Conservation (phyloP, 37 sponge, comb jelly and placozoan genomes). For the Hexactinellida sp. region DNA sequence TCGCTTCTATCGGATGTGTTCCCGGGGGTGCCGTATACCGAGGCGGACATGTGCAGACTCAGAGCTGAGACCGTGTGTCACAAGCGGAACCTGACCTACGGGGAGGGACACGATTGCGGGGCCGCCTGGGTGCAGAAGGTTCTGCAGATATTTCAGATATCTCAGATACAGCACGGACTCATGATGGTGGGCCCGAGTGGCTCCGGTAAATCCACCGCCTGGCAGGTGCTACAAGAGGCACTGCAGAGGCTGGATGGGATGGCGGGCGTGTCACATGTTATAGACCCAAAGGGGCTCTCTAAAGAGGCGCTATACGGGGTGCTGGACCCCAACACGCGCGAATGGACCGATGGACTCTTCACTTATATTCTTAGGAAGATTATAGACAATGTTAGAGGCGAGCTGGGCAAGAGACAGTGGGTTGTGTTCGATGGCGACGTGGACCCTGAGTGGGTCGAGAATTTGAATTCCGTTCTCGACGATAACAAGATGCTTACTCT, state of each 20-base stretch:
- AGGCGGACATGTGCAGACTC: slow-evolving; percentile 61
- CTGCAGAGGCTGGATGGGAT: slow-evolving; percentile 71
- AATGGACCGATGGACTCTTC: slow-evolving; percentile 96
- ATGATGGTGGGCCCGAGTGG: slow-evolving; percentile 99
- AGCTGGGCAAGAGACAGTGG: slow-evolving; percentile 87
- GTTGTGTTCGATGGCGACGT: slow-evolving; percentile 94
- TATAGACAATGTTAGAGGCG: slow-evolving; percentile 85
- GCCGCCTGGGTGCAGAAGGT: slow-evolving; percentile 83
- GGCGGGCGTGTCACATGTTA: slow-evolving; percentile 89
- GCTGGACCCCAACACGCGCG: slow-evolving; percentile 90
- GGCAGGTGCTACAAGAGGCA: slow-evolving; percentile 85
- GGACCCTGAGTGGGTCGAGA: slow-evolving; percentile 98
- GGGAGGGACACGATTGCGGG: slow-evolving; percentile 58
- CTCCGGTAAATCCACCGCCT: slow-evolving; percentile 86
- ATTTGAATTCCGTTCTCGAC: too few relatives aligned
- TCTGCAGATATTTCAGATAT: slow-evolving; percentile 85
- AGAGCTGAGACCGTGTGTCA: slow-evolving; percentile 72
- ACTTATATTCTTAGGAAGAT: slow-evolving; percentile 87
- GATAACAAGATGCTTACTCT: too few relatives aligned
- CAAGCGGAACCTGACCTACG: slow-evolving; percentile 65
- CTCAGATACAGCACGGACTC: slow-evolving; percentile 72
- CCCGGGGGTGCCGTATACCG: slow-evolving; percentile 65
- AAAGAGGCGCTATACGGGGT: slow-evolving; percentile 86
- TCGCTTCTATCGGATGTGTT: slow-evolving; percentile 90
- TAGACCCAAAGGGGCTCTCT: slow-evolving; percentile 91